Evolutionary conservation across 2,888 invertebrate genomes (phyloP).

Genomic region (Acleris emargana): DNA sequence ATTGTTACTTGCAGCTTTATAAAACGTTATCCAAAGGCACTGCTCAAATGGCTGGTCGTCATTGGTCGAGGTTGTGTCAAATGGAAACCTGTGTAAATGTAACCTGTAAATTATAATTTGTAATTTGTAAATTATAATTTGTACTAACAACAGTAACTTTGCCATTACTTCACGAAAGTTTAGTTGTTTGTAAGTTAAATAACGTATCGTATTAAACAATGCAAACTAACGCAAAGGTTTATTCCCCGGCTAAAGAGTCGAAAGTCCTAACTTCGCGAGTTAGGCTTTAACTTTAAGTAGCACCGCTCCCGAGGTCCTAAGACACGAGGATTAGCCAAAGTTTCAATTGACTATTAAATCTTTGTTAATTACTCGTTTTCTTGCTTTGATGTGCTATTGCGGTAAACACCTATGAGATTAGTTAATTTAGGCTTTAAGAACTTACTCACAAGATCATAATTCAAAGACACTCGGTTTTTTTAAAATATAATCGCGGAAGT

Average conservation of each 20-base stretch:
- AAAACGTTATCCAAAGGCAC: no score
- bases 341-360: conserved; percentile 24
- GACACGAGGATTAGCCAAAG: conserved; percentile 26
- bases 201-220: conserved; percentile 37
- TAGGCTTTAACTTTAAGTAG: conserved; percentile 45
- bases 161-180: no score
- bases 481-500: no score
- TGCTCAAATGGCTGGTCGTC: no score
- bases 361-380: conserved; percentile 11
- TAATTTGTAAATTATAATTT: no score
- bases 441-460: background rate
- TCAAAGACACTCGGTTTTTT: no score
- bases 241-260: conserved; percentile 44
- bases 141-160: no score
- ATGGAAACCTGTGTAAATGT: no score
- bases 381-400: conserved; percentile 3
- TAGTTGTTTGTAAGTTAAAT: background rate
- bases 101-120: no score
- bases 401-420: background rate
- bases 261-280: conserved; percentile 47
- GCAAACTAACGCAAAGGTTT: conserved; percentile 36
- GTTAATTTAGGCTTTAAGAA: background rate
- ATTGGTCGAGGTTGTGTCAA: no score
- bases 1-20: no score
- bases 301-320: conserved; percentile 12